Evolutionary conservation across 2,888 invertebrate genomes (phyloP).

Genomic region (Dynastes maya): DNA sequence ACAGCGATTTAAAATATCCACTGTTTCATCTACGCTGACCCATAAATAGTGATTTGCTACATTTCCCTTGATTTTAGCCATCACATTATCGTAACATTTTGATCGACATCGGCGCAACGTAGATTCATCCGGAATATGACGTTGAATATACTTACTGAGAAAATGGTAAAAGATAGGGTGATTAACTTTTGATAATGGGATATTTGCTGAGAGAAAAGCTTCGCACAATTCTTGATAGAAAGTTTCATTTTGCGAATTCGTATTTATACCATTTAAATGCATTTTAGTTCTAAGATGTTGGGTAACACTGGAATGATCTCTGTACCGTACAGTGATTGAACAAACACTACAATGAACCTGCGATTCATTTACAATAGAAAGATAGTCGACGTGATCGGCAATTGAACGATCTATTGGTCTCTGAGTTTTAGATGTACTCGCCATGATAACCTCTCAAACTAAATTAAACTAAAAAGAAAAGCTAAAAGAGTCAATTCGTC

Average conservation of each 20-base stretch:
- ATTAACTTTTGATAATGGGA: background rate
- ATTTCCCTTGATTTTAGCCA: background rate
- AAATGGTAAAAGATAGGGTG: background rate
- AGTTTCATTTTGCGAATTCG: background rate
- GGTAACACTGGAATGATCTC: background rate
- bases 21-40: background rate
- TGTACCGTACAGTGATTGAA: background rate
- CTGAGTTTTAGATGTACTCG: background rate
- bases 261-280: background rate
- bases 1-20: background rate
- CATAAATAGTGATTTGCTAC: background rate
- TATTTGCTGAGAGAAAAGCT: background rate
- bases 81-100: background rate
- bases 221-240: background rate
- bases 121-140: background rate
- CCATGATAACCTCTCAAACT: background rate
- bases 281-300: constrained; percentile 1
- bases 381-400: background rate
- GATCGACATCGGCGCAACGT: background rate
- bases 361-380: background rate
- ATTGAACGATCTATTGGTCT: background rate
- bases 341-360: background rate
- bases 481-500: background rate
- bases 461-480: too few species aligned
- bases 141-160: background rate